Percentiles rank a stretch among this genome's conserved stretches.
Evolutionary conservation across 2,113 vertebrate genomes (phyloP).

Genomic region (Orycteropus afer): DNA sequence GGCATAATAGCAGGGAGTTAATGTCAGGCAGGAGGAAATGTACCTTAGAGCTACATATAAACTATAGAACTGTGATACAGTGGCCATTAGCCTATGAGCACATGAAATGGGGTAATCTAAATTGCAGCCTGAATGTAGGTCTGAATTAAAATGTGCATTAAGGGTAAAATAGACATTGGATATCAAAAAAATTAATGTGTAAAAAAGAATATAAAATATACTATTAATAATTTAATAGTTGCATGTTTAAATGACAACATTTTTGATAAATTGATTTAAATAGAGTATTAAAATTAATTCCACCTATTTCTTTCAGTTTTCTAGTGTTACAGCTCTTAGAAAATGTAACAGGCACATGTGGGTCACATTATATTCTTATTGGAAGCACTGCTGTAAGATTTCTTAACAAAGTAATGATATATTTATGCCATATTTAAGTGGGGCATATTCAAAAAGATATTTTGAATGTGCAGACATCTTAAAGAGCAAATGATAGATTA

Average conservation of each 20-base stretch:
- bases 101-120: not conserved
- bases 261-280: not conserved
- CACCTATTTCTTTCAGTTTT: not conserved
- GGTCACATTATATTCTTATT: not conserved
- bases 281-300: not conserved
- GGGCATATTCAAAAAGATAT: not conserved
- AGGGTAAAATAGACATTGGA: not conserved
- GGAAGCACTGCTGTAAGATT: not conserved
- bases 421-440: not conserved
- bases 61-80: not conserved
- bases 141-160: not conserved
- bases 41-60: not conserved
- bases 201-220: not conserved
- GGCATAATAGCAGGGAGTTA: not conserved
- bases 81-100: not conserved
- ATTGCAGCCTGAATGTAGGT: not conserved
- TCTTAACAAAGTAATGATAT: not conserved
- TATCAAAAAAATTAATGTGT: not conserved
- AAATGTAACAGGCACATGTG: not conserved
- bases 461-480: not conserved
- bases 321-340: not conserved
- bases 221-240: slow-evolving; percentile 6
- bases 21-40: not conserved
- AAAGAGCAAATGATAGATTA: not conserved
- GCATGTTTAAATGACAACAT: not conserved